Percentiles rank a stretch among this genome's conserved stretches.
Evolutionary conservation across 1,140 invertebrate species (phyloP).

Genomic region (Drosophila insularis): DNA sequence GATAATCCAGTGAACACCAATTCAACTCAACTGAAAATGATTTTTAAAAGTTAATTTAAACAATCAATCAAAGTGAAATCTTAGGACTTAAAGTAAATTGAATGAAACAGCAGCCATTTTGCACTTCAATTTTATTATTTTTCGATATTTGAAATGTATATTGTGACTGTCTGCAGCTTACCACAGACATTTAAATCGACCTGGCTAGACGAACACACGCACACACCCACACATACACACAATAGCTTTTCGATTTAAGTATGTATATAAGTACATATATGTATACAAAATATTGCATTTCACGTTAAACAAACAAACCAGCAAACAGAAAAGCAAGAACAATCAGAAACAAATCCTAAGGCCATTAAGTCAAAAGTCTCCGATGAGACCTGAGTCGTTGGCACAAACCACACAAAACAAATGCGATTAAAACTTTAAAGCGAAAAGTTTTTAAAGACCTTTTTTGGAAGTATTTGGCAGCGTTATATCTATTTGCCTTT

Average conservation of each 20-base stretch:
- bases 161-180: neutral
- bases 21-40: neutral
- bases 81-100: neutral
- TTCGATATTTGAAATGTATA: neutral
- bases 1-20: neutral
- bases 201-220: neutral
- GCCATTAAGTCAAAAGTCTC: neutral
- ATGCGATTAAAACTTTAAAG: slow-evolving; percentile 6
- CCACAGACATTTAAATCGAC: slow-evolving; percentile 1
- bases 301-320: neutral
- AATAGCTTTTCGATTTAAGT: neutral
- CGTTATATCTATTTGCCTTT: neutral
- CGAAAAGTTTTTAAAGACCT: neutral
- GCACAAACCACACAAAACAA: neutral
- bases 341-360: slow-evolving; percentile 1
- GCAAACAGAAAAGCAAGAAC: neutral
- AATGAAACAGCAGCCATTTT: neutral
- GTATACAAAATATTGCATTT: slow-evolving; percentile 6
- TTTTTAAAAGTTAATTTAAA: neutral
- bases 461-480: neutral
- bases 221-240: neutral
- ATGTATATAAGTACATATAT: neutral
- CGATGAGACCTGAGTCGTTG: neutral
- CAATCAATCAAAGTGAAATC: neutral
- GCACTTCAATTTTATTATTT: neutral